A percentile compares a stretch with the other conserved stretches of the same genome.
Conservation (phyloP, 2,888 invertebrate species). For the Heliconius aoede region DNA sequence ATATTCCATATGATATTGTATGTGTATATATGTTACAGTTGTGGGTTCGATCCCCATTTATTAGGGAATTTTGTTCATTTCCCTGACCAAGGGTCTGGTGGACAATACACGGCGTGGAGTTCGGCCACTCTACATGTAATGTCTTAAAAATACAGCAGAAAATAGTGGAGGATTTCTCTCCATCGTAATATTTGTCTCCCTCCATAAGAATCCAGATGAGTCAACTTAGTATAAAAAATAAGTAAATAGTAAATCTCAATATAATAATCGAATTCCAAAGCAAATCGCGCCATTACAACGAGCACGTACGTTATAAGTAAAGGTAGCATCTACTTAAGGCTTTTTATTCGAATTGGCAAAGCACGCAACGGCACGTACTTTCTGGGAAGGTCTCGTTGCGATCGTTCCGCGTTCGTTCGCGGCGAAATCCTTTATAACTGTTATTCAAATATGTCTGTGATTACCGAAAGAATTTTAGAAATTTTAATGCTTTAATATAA, state of each 20-base stretch:
- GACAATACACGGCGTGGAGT: not conserved
- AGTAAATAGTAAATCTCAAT: not conserved
- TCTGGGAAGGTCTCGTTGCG: conserved; percentile 49
- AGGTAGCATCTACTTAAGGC: conserved; percentile 10
- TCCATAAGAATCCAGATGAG: not conserved
- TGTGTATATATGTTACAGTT: no score
- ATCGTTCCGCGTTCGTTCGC: conserved; percentile 29
- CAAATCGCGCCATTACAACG: not conserved
- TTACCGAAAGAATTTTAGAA: not conserved
- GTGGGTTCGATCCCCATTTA: not conserved
- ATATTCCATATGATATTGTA: no score
- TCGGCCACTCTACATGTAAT: not conserved
- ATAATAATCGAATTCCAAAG: conserved; percentile 16
- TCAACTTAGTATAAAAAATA: not conserved
- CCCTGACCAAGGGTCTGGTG: not conserved
- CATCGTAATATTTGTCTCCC: not conserved
- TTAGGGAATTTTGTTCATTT: no score
- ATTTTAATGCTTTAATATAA: not conserved
- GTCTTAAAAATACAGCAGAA: no score
- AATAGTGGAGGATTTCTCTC: no score
- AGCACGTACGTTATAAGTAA: conserved; percentile 30
- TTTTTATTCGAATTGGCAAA: conserved; percentile 40
- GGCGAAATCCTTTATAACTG: conserved; percentile 4
- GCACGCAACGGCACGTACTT: conserved; percentile 51
- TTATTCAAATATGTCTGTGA: not conserved